Evolutionary conservation across 2,113 vertebrate genomes (phyloP).

Genomic region (Dolichallabes microphthalmus): DNA sequence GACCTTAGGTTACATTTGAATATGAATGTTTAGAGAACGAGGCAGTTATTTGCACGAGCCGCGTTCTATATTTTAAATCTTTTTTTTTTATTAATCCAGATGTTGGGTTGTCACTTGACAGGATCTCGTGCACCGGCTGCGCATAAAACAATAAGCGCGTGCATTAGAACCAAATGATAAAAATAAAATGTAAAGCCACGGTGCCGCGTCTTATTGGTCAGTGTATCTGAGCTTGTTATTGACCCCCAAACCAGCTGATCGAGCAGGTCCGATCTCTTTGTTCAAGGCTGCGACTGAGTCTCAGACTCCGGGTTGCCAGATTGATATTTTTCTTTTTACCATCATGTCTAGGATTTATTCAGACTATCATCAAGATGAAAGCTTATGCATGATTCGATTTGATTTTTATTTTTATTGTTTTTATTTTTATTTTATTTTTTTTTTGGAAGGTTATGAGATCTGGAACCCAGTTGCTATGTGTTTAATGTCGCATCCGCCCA

Average conservation of each 20-base stretch:
- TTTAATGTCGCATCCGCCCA: constrained; percentile 53
- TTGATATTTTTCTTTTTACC: not conserved
- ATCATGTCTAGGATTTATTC: not conserved
- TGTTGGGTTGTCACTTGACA: not conserved
- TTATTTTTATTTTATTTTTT: too few species aligned
- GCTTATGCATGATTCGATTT: not conserved
- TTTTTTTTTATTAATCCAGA: too few species aligned
- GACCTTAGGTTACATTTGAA: not conserved
- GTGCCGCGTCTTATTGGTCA: not conserved
- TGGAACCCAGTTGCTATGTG: constrained; percentile 14
- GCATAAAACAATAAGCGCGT: not conserved
- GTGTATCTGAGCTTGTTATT: not conserved
- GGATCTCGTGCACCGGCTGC: constrained; percentile 21
- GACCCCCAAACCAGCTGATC: not conserved
- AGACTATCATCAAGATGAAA: not conserved
- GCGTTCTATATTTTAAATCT: not conserved
- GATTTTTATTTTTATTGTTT: too few species aligned
- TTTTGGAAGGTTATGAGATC: not conserved
- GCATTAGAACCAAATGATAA: not conserved
- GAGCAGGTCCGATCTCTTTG: constrained; percentile 55
- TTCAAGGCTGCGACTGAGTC: constrained; percentile 56
- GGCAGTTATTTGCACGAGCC: not conserved
- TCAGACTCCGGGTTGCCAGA: constrained; percentile 54
- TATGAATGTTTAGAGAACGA: not conserved
- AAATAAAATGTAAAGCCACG: not conserved